Base-by-base conservation (phyloP, 2,113 vertebrate genomes). In the Balaeniceps rex region DNA sequence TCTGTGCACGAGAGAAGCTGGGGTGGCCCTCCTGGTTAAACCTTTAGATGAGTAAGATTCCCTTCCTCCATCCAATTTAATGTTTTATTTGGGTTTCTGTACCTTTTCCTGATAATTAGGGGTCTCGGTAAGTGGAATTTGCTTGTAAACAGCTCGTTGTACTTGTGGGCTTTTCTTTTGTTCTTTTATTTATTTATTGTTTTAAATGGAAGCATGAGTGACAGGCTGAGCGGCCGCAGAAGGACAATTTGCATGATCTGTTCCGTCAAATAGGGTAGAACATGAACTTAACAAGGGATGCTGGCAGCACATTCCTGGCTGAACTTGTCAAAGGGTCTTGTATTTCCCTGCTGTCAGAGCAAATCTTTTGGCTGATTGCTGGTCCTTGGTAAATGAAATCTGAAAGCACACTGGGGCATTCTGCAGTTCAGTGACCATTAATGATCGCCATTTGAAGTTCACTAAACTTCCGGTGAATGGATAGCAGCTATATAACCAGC, bases 391-490 rank as follows among this genome's bases (percentile, higher is more conserved):
- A 98, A 98, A 98, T 98, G 97, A 95, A 97, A 96, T 97, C 97
- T 98, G 98, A 98, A 98, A 97, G 97, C 97, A 97, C 94, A 61
- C 87, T 97, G 98, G 97, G 98, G 93, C 97, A 94, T 98, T 97
- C 95, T 97, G 97, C 98, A 88, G 97, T 98, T 97, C 97, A 97
- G 96, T 97, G 98, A 98, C 98, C 98, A 97, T 98, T 98, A 98
- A 97, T 96, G 97, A 98, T 98, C 97, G 97, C 97, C 97, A 91
- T 97, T 97, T 98, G 98, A 98, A 98, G 98, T 98, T 98, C 98
- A 98, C 96, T 98, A 98, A 98, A 98, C 95, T 98, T 98, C 96
- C 98, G 97, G 96, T 97, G 94, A 98, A 84, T 97, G 95, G 96
- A 96, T 98, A 97, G 95, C 88, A 96, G 94, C 95, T 77, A 60